phyloP scores from a whole-genome alignment of 1,140 invertebrate genomes.

The Grapholita molesta region DNA sequence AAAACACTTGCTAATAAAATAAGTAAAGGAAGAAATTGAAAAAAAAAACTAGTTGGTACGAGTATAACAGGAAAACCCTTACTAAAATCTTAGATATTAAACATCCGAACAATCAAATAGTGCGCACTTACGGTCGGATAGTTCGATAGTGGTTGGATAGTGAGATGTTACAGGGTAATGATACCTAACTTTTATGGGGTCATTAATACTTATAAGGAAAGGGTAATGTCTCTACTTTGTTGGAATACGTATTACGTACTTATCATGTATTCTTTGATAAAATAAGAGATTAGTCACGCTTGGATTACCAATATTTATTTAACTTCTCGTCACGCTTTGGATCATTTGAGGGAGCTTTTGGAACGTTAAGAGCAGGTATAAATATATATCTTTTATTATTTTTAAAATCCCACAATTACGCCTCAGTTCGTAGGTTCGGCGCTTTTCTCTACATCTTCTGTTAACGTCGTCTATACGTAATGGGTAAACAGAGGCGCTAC shows the following conservation, averaged over 20 bases:
- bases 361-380: background rate
- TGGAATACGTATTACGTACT: background rate
- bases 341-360: background rate
- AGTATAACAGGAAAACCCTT: no score
- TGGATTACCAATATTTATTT: background rate
- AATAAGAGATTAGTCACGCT: background rate
- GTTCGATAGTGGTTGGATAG: no score
- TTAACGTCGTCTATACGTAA: no score
- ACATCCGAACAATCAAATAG: no score
- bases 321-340: background rate
- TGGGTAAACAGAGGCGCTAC: no score
- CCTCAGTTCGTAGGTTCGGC: no score
- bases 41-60: no score
- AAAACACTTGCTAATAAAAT: no score
- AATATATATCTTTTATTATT: background rate
- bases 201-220: background rate
- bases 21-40: no score
- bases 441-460: no score
- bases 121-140: no score
- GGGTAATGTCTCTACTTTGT: background rate
- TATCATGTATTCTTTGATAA: background rate
- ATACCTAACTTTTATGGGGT: background rate
- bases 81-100: no score
- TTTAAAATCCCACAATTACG: background rate
- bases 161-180: background rate